Percentiles rank a stretch among this genome's conserved stretches.
Evolutionary conservation across 2,113 vertebrate genomes (phyloP).

Genomic region (Passer montanus): DNA sequence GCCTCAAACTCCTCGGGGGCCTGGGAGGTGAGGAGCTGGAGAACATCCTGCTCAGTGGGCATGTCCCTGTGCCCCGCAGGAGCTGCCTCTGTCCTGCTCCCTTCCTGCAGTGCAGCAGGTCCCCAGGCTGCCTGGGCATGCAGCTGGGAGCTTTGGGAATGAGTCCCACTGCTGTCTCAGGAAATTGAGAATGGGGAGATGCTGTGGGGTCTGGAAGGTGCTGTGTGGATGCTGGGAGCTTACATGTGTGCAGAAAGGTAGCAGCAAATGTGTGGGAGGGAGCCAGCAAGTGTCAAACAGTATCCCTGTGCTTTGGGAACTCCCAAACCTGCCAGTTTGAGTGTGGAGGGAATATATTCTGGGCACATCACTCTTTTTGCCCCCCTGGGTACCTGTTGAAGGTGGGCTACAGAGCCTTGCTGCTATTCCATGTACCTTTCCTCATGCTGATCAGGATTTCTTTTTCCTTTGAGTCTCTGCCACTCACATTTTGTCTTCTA

Average conservation of each 20-base stretch:
- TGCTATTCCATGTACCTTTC: fast-evolving
- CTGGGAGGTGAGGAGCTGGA: neutral
- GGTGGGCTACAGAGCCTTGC: neutral
- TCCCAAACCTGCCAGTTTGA: neutral
- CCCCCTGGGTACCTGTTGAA: neutral
- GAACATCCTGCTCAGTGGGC: neutral
- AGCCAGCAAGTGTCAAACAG: neutral
- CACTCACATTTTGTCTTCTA: neutral
- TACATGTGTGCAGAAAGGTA: neutral
- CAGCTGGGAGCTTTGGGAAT: neutral
- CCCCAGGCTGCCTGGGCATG: neutral
- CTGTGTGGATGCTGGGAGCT: neutral
- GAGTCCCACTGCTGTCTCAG: neutral
- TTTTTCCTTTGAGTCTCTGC: neutral
- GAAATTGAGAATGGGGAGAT: neutral
- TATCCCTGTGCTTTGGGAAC: neutral
- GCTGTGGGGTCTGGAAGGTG: fast-evolving
- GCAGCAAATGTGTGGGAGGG: neutral
- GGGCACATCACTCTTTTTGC: fast-evolving
- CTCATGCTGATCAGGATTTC: neutral
- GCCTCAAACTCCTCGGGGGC: neutral
- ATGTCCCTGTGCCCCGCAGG: fast-evolving
- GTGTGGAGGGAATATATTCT: neutral
- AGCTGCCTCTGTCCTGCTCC: fast-evolving
- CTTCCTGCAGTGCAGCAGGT: neutral